Base-by-base conservation (phyloP, 2,113 vertebrate genomes). In the Monopterus albus region DNA sequence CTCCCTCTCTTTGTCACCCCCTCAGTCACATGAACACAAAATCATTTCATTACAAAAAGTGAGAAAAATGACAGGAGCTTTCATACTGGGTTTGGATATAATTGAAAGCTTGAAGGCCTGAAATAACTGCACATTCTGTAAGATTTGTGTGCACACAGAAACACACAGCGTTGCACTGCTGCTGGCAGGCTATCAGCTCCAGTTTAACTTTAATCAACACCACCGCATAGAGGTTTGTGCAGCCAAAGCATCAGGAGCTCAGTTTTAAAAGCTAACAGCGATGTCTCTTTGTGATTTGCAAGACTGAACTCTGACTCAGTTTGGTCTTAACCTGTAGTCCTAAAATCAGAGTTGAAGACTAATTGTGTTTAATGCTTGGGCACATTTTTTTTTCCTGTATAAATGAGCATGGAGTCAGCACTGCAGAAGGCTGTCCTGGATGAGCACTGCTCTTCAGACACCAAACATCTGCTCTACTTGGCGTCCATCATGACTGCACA, bases 61-160 rank as follows among this genome's bases (percentile, higher is more conserved):
- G 66, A 75, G 58, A 72, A 42, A 81, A 69, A 52, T 82, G 86
- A 83, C 80, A 73, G 74, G 13, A 70, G 66, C 75, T 79, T 77
- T 72, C 78, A 80, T 72, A 20, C 73, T 61, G 53, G n/a, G 66
- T 52, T 62, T 68, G 56, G 79, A 75, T 65, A 20, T 64, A 84
- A 81, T 59, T 74, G 73, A 78, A 82, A 51, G 66, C 59, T 67
- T 13, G 52, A 47, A 58, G 70, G 46, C 47, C 49, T 73, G 47
- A 84, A 81, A 78, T 75, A 81, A 70, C 81, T 71, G 65, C 67
- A 71, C 63, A 65, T n/a, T n/a, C n/a, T n/a, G n/a, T 64, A 29
- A 74, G 49, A 75, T 29, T 52, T 67, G 45, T 26, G 51, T 1
- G 3, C 58, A 21, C 39, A 52, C 47, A 51, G 8, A 77, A 51